Evolutionary conservation across 2,797 vertebrate species (phyloP).

Genomic region (Lateolabrax maculatus): DNA sequence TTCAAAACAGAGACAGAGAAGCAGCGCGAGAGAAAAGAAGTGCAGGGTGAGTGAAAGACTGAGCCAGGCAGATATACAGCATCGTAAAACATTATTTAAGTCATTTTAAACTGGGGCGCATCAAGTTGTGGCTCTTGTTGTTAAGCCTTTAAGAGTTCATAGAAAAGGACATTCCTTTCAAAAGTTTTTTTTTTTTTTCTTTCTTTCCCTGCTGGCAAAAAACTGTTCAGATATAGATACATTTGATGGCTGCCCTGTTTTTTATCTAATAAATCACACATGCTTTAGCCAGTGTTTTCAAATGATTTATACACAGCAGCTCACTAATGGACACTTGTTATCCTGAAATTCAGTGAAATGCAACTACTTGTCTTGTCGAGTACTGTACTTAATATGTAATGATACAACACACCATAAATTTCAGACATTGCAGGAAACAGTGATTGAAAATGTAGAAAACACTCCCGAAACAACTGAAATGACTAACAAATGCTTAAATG

Average conservation of each 20-base stretch:
- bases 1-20: slow-evolving; percentile 53
- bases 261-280: background rate
- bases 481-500: slow-evolving; percentile 27
- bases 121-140: slow-evolving; percentile 39
- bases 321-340: background rate
- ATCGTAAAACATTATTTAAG: slow-evolving; percentile 45
- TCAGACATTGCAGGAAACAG: background rate
- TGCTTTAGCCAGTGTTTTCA: background rate
- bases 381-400: background rate
- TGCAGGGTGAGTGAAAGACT: slow-evolving; percentile 45
- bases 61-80: slow-evolving; percentile 30
- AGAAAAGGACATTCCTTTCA: slow-evolving; percentile 17
- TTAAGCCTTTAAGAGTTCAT: slow-evolving; percentile 37
- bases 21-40: slow-evolving; percentile 20
- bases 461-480: background rate
- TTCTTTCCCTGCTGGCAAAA: too few species aligned
- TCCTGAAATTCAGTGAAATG: background rate
- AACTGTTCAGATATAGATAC: too few species aligned
- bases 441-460: background rate
- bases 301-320: slow-evolving; percentile 1
- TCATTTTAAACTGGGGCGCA: slow-evolving; percentile 40
- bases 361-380: background rate
- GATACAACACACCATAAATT: background rate
- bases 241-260: background rate
- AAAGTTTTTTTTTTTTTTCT: slow-evolving; percentile 13